phyloP scores from a whole-genome alignment of 2,797 vertebrate genomes.

The Triplophysa bombifrons region DNA sequence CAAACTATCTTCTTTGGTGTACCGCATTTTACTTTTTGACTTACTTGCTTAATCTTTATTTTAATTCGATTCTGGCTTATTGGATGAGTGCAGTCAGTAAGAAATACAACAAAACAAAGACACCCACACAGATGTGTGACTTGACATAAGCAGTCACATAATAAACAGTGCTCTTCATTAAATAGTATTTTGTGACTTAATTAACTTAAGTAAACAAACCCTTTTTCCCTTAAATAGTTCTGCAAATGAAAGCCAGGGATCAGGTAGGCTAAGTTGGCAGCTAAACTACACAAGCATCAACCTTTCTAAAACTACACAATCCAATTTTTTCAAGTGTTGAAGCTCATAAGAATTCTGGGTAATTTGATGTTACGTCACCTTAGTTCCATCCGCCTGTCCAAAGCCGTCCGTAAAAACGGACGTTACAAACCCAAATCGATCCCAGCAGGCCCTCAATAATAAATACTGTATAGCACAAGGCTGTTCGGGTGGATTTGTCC shows the following conservation, averaged over 20 bases:
- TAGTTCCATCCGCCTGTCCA: neutral
- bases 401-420: neutral
- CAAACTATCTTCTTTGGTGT: no score
- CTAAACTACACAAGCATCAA: neutral
- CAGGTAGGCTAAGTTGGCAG: neutral
- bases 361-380: neutral
- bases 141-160: neutral
- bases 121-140: neutral
- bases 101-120: neutral
- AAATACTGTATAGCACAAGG: neutral
- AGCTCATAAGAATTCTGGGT: neutral
- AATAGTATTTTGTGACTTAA: neutral
- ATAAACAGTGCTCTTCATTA: neutral
- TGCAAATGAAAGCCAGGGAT: neutral
- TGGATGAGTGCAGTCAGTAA: neutral
- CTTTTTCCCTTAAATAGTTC: no score
- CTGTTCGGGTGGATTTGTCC: neutral
- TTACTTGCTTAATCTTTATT: no score
- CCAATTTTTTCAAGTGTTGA: neutral
- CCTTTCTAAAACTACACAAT: neutral
- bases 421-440: neutral
- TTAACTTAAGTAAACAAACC: neutral
- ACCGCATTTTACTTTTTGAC: no score
- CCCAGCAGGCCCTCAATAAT: constrained; percentile 4
- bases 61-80: neutral